phyloP scores from a whole-genome alignment of 2,797 vertebrate species.

The Galaxias olidus region DNA sequence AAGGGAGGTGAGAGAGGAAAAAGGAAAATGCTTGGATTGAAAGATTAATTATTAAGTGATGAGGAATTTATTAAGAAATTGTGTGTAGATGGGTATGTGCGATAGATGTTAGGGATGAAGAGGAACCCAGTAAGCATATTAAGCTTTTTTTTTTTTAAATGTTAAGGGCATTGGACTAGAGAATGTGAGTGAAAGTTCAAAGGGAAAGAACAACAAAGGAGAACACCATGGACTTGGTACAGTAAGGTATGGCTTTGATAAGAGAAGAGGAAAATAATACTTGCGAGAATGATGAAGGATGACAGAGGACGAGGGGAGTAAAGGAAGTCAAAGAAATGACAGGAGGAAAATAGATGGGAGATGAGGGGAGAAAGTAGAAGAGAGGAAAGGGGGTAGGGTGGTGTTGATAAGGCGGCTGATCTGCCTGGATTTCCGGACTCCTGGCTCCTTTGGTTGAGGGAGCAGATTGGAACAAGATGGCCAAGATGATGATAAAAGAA shows the following conservation, averaged over 20 bases:
- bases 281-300: background rate
- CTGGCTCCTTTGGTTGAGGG: conserved; percentile 71
- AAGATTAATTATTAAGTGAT: background rate
- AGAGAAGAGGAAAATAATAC: background rate
- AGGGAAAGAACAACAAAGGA: background rate
- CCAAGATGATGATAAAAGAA: conserved; percentile 73
- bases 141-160: too few species aligned
- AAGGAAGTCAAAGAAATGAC: conserved; percentile 9
- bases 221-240: too few species aligned
- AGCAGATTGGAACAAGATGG: conserved; percentile 81
- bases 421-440: conserved; percentile 71
- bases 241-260: too few species aligned
- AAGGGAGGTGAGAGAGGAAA: background rate
- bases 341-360: background rate
- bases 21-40: conserved; percentile 2
- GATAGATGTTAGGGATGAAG: background rate
- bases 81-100: conserved; percentile 7
- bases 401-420: conserved; percentile 77
- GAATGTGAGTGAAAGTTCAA: too few species aligned
- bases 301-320: background rate
- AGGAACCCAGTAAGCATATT: too few species aligned
- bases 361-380: conserved; percentile 4
- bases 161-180: too few species aligned
- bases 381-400: conserved; percentile 30
- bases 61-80: too few species aligned